Percentiles rank a stretch among this genome's conserved stretches.
Evolutionary conservation across 2,888 invertebrate species (phyloP).

Genomic region (Nomada ruficornis): DNA sequence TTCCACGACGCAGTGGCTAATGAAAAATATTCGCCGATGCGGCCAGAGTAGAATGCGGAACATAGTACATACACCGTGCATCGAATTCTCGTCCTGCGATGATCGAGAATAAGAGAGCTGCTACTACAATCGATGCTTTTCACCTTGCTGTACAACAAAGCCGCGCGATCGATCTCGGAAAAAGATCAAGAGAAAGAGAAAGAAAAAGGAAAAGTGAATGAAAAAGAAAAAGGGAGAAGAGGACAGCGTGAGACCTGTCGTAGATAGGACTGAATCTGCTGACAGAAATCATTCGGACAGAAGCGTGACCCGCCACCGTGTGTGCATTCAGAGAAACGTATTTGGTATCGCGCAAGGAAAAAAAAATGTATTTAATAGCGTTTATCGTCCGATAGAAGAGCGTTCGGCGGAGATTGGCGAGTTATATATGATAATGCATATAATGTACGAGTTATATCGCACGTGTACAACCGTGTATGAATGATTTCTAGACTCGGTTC

Average conservation of each 20-base stretch:
- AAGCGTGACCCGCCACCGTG: conserved; percentile 82
- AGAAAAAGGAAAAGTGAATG: too few species aligned
- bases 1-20: too few species aligned
- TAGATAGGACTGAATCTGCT: conserved; percentile 45
- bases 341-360: conserved; percentile 42
- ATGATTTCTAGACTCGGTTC: conserved; percentile 49
- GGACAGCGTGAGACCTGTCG: conserved; percentile 19
- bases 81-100: conserved; percentile 12
- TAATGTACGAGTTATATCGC: conserved; percentile 33
- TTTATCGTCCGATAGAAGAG: conserved; percentile 44
- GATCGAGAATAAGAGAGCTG: conserved; percentile 31
- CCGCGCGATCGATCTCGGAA: not conserved
- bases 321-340: conserved; percentile 70
- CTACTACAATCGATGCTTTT: not conserved
- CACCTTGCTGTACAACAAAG: not conserved
- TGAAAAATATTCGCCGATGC: not conserved
- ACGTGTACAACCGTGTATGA: conserved; percentile 55
- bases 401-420: conserved; percentile 53
- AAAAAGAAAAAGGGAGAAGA: too few species aligned
- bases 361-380: conserved; percentile 33
- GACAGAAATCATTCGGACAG: conserved; percentile 66
- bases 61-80: conserved; percentile 24
- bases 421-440: conserved; percentile 27
- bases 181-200: not conserved
- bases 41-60: too few species aligned